Evolutionary conservation across 2,797 vertebrate genomes (phyloP).

Genomic region (Sciurus vulgaris): DNA sequence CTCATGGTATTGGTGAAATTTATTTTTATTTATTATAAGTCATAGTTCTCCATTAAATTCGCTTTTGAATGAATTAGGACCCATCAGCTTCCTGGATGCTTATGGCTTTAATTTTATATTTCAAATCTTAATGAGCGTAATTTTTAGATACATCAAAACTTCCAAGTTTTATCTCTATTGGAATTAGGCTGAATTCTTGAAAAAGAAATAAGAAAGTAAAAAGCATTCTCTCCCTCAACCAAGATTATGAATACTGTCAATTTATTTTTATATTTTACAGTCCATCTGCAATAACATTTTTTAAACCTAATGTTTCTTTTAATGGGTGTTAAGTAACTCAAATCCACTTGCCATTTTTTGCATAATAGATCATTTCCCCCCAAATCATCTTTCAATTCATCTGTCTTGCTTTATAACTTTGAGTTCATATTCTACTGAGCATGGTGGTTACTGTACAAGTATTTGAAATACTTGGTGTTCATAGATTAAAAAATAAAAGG

Average conservation of each 20-base stretch:
- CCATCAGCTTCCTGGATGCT: not conserved
- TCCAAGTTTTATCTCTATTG: not conserved
- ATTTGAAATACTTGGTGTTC: not conserved
- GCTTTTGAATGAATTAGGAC: slow-evolving; percentile 42
- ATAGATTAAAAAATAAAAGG: too few species aligned
- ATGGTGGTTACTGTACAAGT: not conserved
- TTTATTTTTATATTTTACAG: slow-evolving; percentile 4
- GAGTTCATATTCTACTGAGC: not conserved
- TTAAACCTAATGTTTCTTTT: slow-evolving; percentile 27
- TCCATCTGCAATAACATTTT: not conserved
- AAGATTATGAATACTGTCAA: slow-evolving; percentile 7
- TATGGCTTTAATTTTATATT: slow-evolving; percentile 44
- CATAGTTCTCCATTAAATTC: not conserved
- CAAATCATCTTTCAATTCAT: not conserved
- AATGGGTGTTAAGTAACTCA: not conserved
- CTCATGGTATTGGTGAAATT: not conserved
- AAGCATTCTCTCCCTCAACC: not conserved
- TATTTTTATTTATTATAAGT: not conserved
- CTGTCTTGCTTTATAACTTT: slow-evolving; percentile 21
- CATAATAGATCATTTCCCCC: not conserved
- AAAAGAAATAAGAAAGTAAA: slow-evolving; percentile 4
- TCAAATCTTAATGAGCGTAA: slow-evolving; percentile 35
- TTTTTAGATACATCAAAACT: slow-evolving; percentile 45
- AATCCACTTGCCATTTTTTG: not conserved
- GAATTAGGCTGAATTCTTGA: slow-evolving; percentile 39